Base-by-base conservation (phyloP, 1,140 invertebrate species). In the Galleria mellonella region DNA sequence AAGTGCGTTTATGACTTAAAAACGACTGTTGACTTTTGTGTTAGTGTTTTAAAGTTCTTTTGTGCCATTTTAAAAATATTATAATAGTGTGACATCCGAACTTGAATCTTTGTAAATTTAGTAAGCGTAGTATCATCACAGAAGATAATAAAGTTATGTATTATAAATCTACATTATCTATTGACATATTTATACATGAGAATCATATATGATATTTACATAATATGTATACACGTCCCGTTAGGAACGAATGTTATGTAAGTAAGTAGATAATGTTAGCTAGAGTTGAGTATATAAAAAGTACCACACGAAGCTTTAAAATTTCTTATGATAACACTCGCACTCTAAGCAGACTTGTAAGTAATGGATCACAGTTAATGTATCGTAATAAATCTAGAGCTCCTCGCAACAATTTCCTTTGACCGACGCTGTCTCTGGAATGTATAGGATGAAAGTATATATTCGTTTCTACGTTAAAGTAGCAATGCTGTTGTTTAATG, bases 231-330 rank as follows among this genome's bases (percentile, higher is more conserved):
- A 83, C 82, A 83, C 72, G 82, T 84, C 78, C 81, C 76, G 62
- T 85, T 85, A 85, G 78, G 82, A 79, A 82, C 82, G 69, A 85
- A 83, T 83, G 81, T 84, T 84, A 75, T 73, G 69, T 81, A 79
- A 66, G 58, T 82, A 75, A 77, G 67, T 81, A 84, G 77, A 61
- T 84, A 81, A 78, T 72, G 61, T 77, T 79, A 83, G 78, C 60
- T 83, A 83, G 72, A 74, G 47, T 65, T 60, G 72, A 76, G 62
- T 73, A 76, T 73, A 62, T 76, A 65, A 73, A n/a, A 74, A 55
- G 69, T 83, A 83, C 81, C 82, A 85, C 82, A 82, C 74, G 69
- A 85, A 85, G 82, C 82, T 85, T 85, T 85, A 85, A 85, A 83
- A 83, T 76, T 71, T 82, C 82, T 83, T 85, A 83, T 83, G 82